Evolutionary conservation across 2,888 invertebrate genomes (phyloP), one percentile per base, ranked within the genome.

Genomic region (Dynastes grantii): DNA sequence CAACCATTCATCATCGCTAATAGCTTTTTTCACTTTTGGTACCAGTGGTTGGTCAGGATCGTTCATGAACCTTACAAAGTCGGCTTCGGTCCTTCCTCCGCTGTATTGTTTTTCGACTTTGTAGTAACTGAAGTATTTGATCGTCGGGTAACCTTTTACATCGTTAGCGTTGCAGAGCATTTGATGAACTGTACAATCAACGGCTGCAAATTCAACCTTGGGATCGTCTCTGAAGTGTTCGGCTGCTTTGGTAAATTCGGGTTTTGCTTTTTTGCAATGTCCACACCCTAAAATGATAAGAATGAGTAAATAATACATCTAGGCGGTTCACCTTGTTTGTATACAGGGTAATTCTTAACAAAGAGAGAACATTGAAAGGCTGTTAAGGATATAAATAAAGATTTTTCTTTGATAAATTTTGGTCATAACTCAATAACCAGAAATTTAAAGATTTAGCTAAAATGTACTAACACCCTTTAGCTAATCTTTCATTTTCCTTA

Each of bases 191-290:
- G 94, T 93, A 86, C 97, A 97, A 88, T 97, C 97, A 0, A 97
- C 93, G 0, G 97, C 97, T 0, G 93, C 96, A 86, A 96, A 93
- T 11, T 92, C 92, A 0, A 96, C 92, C 89, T 95, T 93, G 4
- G 94, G 90, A 85, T 96, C 95, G 82, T 96, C 95, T 65, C 92
- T 93, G 83, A 95, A 93, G 32, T 90, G 88, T 68, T 93, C 93
- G 0, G 96, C 96, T 0, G 97, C 96, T 40, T 90, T 91, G 67
- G 92, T 92, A 85, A 93, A 94, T 86, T 95, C 96, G 0, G 97
- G 96, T 88, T 97, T 97, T 0, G 96, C 93, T 84, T 92, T 93
- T 87, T 97, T 97, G 87, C 97, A 97, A 87, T 97, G 96, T 0
- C 96, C 96, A 87, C 97, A 97, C 97, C 97, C 96, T 96, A 82